Percentiles rank a stretch among this genome's conserved stretches.
These are phyloP conservation scores for Monochamus saltuarius DNA, from an alignment of 1,140 invertebrate genomes.

Conservation along the genomic window DNA sequence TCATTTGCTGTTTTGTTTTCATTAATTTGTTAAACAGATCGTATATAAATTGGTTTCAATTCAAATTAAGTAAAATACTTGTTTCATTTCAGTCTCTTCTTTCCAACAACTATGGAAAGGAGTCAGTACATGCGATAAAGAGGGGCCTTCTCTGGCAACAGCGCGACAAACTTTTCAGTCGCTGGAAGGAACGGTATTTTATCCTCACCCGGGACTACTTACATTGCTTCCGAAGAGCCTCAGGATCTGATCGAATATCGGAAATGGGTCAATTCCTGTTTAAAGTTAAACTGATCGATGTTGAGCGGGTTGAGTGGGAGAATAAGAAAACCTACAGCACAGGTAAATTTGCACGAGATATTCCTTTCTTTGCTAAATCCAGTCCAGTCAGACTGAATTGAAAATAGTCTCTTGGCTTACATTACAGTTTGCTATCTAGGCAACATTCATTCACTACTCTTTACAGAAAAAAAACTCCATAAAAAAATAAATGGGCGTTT, in stretches of 20 bases:
- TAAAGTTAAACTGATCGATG: constrained; percentile 68
- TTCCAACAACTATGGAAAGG: constrained; percentile 39
- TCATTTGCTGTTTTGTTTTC: too few species aligned
- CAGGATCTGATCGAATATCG: constrained; percentile 62
- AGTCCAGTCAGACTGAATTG: too few species aligned
- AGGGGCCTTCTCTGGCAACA: constrained; percentile 68
- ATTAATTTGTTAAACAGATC: too few species aligned
- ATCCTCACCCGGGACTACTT: constrained; percentile 69
- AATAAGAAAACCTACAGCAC: constrained; percentile 62
- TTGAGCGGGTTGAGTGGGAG: constrained; percentile 66
- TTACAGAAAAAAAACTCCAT: too few species aligned
- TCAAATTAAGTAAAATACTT: too few species aligned
- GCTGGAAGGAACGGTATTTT: constrained; percentile 72
- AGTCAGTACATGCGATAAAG: constrained; percentile 57
- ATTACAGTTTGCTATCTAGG: too few species aligned
- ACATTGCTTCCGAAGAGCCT: constrained; percentile 67
- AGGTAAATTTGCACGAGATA: constrained; percentile 2
- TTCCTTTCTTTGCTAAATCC: too few species aligned
- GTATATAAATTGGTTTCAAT: too few species aligned
- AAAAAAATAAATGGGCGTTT: too few species aligned
- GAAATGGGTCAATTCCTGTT: constrained; percentile 73
- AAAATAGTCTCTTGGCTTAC: too few species aligned
- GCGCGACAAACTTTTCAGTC: constrained; percentile 64
- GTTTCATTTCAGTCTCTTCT: constrained; percentile 52
- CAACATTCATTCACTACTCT: too few species aligned